Evolutionary conservation across 2,888 invertebrate genomes (phyloP), one percentile per base, ranked within the genome.

Genomic region (Deroplatys truncata): DNA sequence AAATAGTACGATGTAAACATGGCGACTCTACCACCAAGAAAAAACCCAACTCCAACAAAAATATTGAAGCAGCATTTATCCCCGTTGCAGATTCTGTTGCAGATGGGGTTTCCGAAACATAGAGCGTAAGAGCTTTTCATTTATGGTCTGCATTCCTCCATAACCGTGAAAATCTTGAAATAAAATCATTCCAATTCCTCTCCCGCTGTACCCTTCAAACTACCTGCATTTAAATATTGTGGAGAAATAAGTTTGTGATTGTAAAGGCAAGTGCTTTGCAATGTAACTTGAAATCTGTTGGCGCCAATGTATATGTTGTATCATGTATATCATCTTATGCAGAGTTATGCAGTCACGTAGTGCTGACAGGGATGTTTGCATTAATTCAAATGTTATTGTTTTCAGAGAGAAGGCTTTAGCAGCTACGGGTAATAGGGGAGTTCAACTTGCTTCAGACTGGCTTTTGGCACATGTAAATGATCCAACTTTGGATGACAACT

Each of bases 371-470:
- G 5, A 72, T 72, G 16, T 9, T 72, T 72, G 20, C 7, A 20
- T 72, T 72, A 72, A 72, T 72, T 72, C 2, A 72, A 72, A 72
- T 72, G 56, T 72, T 72, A 72, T 72, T 72, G 56, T 20, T 72
- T 94, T 89, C 92, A 98, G 98, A 84, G 96, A 98, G 93, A 98
- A 98, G 93, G 98, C 98, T 9, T 93, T 98, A 90, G 98, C 98
- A 28, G 98, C 98, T 16, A 98, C 98, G 7, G 98, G 98, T 28
- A 96, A 98, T 93, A 95, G 97, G 90, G 97, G 98, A 91, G 97
- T 98, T 43, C 98, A 98, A 93, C 94, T 98, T 90, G 98, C 98
- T 15, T 97, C 98, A 0, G 98, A 98, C 93, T 98, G 98, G 98
- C 94, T 98, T 20, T 93, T 98, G 90, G 97, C 98, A 13, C 98